phyloP scores from a whole-genome alignment of 1,140 invertebrate genomes.

The Diabrotica undecimpunctata region DNA sequence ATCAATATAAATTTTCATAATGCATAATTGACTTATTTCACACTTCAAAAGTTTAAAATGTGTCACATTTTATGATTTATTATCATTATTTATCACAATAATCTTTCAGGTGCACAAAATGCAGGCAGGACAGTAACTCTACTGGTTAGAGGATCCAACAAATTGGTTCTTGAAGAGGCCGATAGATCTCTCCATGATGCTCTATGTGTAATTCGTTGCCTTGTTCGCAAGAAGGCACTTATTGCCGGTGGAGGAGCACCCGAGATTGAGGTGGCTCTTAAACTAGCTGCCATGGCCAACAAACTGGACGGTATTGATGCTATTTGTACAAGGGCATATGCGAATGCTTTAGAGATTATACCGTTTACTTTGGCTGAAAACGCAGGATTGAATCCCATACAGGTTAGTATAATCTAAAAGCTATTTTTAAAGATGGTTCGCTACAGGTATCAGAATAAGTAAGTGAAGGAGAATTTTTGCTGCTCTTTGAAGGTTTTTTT shows the following conservation, averaged over 20 bases:
- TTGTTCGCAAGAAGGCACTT: constrained; percentile 84
- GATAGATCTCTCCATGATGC: constrained; percentile 96
- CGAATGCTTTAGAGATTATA: constrained; percentile 94
- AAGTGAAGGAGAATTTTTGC: no score
- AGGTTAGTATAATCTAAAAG: constrained; percentile 24
- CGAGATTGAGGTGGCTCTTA: constrained; percentile 89
- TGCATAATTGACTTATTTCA: no score
- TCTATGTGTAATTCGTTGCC: constrained; percentile 93
- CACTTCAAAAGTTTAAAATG: no score
- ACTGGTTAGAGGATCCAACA: constrained; percentile 94
- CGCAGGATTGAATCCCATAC: constrained; percentile 96
- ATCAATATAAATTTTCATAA: no score
- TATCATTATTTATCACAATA: background rate
- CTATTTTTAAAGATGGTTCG: no score
- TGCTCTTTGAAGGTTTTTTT: no score
- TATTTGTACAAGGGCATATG: constrained; percentile 92
- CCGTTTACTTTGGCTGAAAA: constrained; percentile 99
- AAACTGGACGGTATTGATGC: constrained; percentile 87
- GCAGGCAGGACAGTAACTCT: constrained; percentile 90
- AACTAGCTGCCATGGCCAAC: constrained; percentile 78
- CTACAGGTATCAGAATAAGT: no score
- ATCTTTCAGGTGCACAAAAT: constrained; percentile 70
- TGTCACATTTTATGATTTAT: background rate
- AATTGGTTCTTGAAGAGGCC: constrained; percentile 93
- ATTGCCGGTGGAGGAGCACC: constrained; percentile 96